Base-by-base conservation (phyloP, 2,888 invertebrate genomes). In the Galerucella pusilla region DNA sequence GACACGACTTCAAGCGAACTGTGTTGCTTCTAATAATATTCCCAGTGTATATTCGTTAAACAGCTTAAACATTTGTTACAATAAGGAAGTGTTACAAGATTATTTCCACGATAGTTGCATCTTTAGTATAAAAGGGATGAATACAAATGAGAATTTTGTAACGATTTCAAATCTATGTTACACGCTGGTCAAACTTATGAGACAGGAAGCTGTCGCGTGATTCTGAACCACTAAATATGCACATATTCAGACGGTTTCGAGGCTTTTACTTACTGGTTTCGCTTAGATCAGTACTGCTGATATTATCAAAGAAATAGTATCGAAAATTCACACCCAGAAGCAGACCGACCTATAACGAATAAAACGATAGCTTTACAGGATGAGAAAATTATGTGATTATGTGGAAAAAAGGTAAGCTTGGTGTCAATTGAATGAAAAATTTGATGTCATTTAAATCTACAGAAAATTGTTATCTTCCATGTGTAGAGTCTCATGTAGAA, bases 121-220 rank as follows among this genome's bases (percentile, higher is more conserved):
- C 82, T 82, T 83, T 83, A 83, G 80, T 82, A 77, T 77, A 78
- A 78, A 81, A 82, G 84, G 84, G 84, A 82, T 82, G 85, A 84
- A 85, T 85, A 85, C 84, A 85, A 85, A 86, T 84, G 85, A 84
- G 85, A 82, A 83, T 85, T 85, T 84, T 82, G 84, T 84, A 85
- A 85, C 85, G 85, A 83, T 85, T 85, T 83, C 81, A 86, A 85
- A 87, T 86, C 84, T 85, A 86, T 86, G 87, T 85, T 84, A 86
- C 86, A 87, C 86, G 87, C 83, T 85, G 85, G 83, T 82, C 86
- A 85, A 85, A 85, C 83, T 86, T 87, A 86, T 83, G 85, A 77
- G 84, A 82, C 84, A 82, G 81, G 75, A 78, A 82, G 79, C 81
- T 72, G 72, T 72, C 72, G 72, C 84, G 84, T 84, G 84, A 85